Conservation (phyloP, 2,113 vertebrate genomes). For the Myotis davidii region DNA sequence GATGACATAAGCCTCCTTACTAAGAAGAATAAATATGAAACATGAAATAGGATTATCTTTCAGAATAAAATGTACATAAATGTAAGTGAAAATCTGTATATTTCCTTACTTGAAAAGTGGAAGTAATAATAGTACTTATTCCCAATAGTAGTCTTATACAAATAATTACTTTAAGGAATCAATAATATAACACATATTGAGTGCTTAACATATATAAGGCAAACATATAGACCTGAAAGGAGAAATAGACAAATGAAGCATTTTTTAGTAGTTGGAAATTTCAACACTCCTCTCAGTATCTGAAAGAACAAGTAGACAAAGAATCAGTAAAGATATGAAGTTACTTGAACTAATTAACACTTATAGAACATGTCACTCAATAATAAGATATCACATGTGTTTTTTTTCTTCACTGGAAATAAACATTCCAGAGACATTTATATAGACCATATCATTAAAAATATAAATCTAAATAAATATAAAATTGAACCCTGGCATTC, state of each 20-base stretch:
- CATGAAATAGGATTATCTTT: neutral
- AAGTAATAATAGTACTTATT: neutral
- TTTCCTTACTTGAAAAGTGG: neutral
- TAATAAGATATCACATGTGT: neutral
- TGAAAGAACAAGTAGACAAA: neutral
- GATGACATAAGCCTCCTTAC: neutral
- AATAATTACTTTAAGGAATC: neutral
- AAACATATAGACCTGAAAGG: neutral
- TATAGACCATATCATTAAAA: neutral
- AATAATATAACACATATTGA: neutral
- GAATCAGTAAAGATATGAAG: neutral
- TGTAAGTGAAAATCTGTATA: neutral
- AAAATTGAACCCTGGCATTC: neutral
- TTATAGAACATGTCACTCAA: neutral
- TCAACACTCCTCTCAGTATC: neutral
- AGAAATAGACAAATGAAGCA: neutral
- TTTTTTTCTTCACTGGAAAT: neutral
- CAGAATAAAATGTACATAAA: neutral
- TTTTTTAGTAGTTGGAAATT: neutral
- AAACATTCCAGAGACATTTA: neutral
- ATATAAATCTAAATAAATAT: constrained; percentile 6
- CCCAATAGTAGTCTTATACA: neutral
- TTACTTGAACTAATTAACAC: neutral
- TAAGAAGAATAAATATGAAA: neutral
- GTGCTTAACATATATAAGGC: neutral